phyloP scores from a whole-genome alignment of 2,888 invertebrate genomes.

The Teleiodes luculella region DNA sequence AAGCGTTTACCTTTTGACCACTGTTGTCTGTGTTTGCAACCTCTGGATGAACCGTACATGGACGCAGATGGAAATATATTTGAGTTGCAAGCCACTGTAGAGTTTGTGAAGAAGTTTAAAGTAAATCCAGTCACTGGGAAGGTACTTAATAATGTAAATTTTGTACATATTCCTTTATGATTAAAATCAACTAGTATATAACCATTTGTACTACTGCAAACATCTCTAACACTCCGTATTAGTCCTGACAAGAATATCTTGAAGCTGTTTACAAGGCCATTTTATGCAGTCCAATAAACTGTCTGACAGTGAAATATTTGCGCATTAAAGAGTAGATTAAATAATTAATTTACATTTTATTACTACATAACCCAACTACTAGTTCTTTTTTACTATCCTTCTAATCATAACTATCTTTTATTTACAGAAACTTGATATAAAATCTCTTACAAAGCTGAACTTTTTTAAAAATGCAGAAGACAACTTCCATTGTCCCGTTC shows the following conservation, averaged over 20 bases:
- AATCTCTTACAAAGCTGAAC: slow-evolving; percentile 89
- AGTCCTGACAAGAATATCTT: too few relatives aligned
- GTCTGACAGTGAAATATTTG: too few relatives aligned
- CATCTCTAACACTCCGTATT: too few relatives aligned
- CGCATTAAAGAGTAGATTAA: too few relatives aligned
- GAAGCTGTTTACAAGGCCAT: too few relatives aligned
- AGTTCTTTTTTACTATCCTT: too few relatives aligned
- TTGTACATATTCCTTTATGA: too few relatives aligned
- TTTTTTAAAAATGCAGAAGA: slow-evolving; percentile 91
- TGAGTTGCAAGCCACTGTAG: slow-evolving; percentile 91
- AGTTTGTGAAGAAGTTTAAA: slow-evolving; percentile 93
- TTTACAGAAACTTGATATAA: slow-evolving; percentile 86
- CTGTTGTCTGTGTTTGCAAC: slow-evolving; percentile 94
- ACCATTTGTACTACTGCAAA: too few relatives aligned
- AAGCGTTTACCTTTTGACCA: slow-evolving; percentile 95
- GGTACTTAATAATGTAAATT: slow-evolving; percentile 48
- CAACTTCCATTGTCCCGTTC: slow-evolving; percentile 94
- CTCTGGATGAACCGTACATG: slow-evolving; percentile 94
- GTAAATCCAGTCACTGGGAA: slow-evolving; percentile 96
- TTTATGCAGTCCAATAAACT: too few relatives aligned
- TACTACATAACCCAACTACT: too few relatives aligned
- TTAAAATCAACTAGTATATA: too few relatives aligned
- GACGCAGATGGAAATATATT: slow-evolving; percentile 95
- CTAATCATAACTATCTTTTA: background rate
- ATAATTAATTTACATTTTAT: too few relatives aligned